Evolutionary conservation across 2,888 invertebrate genomes (phyloP).

Genomic region (Autographa gamma): DNA sequence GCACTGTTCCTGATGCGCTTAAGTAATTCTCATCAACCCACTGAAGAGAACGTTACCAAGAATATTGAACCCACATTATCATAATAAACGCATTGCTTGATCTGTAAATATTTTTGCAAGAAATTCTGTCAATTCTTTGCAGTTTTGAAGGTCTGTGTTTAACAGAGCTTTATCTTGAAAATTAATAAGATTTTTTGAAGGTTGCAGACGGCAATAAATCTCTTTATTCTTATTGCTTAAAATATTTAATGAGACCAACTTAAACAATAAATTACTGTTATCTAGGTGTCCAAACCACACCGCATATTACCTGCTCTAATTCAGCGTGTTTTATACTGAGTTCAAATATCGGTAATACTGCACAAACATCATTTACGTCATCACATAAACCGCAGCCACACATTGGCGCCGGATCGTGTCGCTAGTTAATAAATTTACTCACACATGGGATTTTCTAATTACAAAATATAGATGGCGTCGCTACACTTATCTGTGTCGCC

Average conservation of each 20-base stretch:
- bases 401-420: constrained; percentile 15
- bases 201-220: too few species aligned
- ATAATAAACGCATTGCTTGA: background rate
- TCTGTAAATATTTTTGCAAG: background rate
- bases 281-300: background rate
- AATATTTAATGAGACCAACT: too few species aligned
- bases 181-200: too few species aligned
- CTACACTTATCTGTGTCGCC: constrained; percentile 84
- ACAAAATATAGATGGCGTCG: constrained; percentile 76
- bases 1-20: background rate
- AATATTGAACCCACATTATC: background rate
- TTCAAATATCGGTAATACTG: constrained; percentile 7
- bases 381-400: constrained; percentile 5
- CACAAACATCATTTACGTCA: constrained; percentile 5
- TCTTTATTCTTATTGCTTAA: too few species aligned
- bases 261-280: background rate
- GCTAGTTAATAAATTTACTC: constrained; percentile 44
- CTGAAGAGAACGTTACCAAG: background rate
- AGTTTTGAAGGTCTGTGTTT: too few species aligned
- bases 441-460: constrained; percentile 70
- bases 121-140: background rate
- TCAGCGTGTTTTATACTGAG: background rate
- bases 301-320: background rate
- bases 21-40: constrained; percentile 4
- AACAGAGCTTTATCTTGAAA: too few species aligned